Percentiles rank a stretch among this genome's conserved stretches.
These are phyloP conservation scores for Lucifuga dentata DNA, from an alignment of 2,113 vertebrate genomes.

Conservation along the genomic window DNA sequence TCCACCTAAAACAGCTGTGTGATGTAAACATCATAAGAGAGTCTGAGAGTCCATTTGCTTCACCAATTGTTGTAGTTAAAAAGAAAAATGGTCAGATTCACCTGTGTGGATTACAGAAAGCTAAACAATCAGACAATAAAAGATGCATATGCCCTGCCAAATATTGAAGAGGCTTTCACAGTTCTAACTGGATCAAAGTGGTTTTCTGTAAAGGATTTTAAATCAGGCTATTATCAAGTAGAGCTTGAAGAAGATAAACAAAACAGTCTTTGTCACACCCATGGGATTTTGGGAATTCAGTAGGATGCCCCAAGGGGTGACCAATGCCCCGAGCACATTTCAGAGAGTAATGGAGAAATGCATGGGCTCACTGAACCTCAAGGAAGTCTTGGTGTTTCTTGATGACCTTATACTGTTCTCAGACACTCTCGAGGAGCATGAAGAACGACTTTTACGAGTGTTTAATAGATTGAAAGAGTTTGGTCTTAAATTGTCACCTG, in stretches of 20 bases:
- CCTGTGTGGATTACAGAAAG: not conserved
- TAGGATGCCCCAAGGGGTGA: constrained; percentile 3
- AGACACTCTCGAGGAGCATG: not conserved
- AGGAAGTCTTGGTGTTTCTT: constrained; percentile 4
- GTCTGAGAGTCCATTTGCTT: not conserved
- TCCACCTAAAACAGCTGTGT: not conserved
- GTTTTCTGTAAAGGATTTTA: constrained; percentile 6
- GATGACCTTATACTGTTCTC: constrained; percentile 13
- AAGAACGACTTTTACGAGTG: not conserved
- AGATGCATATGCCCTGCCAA: too few species aligned
- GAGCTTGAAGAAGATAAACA: not conserved
- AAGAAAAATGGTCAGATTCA: not conserved
- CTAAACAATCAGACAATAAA: not conserved
- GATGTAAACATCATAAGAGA: not conserved
- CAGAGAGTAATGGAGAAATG: not conserved
- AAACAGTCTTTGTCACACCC: not conserved
- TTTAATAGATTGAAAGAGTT: not conserved
- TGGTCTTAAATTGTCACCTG: constrained; percentile 4
- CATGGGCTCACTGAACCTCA: not conserved
- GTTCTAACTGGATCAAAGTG: not conserved
- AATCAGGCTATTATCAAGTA: not conserved
- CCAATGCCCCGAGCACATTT: not conserved
- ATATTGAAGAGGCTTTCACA: too few species aligned
- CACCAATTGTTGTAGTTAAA: not conserved
- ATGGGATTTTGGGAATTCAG: constrained; percentile 14